A percentile compares a stretch with the other conserved stretches of the same genome.
Evolutionary conservation across 2,797 vertebrate species (phyloP).

Genomic region (Bufotes viridis): DNA sequence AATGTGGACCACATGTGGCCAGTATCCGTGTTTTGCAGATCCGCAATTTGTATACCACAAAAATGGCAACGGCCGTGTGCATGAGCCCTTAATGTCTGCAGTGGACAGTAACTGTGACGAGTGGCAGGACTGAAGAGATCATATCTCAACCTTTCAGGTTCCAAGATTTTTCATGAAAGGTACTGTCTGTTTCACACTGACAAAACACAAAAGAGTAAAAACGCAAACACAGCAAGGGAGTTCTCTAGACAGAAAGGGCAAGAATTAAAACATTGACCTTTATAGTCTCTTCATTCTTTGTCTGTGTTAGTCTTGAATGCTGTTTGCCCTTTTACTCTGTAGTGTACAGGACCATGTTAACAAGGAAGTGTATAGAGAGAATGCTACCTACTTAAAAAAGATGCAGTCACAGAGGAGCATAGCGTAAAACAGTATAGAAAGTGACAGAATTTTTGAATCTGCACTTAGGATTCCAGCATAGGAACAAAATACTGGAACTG

Average conservation of each 20-base stretch:
- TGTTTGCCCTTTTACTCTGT: neutral
- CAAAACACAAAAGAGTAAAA: conserved; percentile 10
- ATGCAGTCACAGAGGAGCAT: too few species aligned
- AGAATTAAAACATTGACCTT: conserved; percentile 21
- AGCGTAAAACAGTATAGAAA: neutral
- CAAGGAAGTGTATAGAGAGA: neutral
- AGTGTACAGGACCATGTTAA: neutral
- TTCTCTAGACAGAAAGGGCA: conserved; percentile 16
- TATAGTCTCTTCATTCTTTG: conserved; percentile 9
- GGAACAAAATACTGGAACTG: too few species aligned
- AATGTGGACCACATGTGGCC: too few species aligned
- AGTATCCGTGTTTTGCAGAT: too few species aligned
- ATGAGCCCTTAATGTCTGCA: neutral
- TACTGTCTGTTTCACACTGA: neutral
- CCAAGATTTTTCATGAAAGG: neutral
- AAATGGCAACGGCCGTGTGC: too few species aligned
- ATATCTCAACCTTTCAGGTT: conserved; percentile 23
- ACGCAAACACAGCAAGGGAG: neutral
- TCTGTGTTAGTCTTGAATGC: neutral
- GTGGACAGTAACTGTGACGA: neutral
- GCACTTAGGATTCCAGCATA: too few species aligned
- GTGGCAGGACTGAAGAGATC: neutral
- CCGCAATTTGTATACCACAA: too few species aligned
- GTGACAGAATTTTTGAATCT: too few species aligned
- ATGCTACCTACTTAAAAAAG: neutral